phyloP scores from a whole-genome alignment of 2,113 vertebrate species.

The Ornithorhynchus anatinus region DNA sequence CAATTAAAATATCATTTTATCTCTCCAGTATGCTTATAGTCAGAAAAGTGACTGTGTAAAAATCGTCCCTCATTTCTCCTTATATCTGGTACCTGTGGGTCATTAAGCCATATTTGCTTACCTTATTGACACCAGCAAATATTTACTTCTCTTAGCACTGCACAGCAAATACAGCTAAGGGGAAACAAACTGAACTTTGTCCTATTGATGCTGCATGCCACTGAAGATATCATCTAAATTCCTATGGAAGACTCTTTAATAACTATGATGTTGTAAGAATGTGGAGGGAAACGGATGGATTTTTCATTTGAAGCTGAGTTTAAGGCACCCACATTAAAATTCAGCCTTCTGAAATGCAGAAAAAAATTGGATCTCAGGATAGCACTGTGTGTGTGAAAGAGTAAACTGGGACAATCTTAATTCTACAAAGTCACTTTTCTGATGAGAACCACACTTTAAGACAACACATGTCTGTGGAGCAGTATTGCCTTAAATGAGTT shows the following conservation, averaged over 20 bases:
- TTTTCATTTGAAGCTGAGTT: not conserved
- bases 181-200: not conserved
- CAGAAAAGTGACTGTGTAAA: constrained; percentile 1
- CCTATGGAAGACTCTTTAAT: not conserved
- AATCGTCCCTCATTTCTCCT: not conserved
- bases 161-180: not conserved
- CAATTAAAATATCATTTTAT: constrained; percentile 8
- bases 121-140: not conserved
- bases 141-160: not conserved
- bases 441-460: constrained; percentile 4
- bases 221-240: not conserved
- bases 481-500: constrained; percentile 46
- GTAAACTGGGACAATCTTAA: not conserved
- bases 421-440: not conserved
- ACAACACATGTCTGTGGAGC: not conserved
- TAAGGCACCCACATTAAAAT: not conserved
- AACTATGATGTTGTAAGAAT: not conserved
- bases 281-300: not conserved
- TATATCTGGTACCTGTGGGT: constrained; percentile 8
- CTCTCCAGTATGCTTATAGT: not conserved
- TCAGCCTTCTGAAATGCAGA: not conserved
- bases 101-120: constrained; percentile 30
- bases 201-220: not conserved
- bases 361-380: not conserved
- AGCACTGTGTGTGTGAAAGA: not conserved